These are phyloP conservation scores for Ganaspis sp. DNA, from an alignment of 1,140 invertebrate species.

Conservation along the genomic window DNA sequence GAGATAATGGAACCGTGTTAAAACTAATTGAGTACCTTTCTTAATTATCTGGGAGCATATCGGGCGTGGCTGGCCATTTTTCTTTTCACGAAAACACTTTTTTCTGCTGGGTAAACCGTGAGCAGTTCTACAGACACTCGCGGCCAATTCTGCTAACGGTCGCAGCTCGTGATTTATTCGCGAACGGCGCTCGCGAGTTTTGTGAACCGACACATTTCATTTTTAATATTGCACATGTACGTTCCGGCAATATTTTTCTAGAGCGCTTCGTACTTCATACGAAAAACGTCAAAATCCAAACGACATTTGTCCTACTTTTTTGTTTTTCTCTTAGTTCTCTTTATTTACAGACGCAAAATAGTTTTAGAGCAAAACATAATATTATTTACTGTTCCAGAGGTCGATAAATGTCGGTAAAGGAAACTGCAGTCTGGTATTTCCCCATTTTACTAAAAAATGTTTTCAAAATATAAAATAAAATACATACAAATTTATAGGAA, in stretches of 20 bases:
- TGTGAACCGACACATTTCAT: constrained; percentile 38
- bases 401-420: background rate
- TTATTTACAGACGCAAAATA: background rate
- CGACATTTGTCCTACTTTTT: background rate
- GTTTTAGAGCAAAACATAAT: background rate
- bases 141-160: constrained; percentile 35
- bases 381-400: background rate
- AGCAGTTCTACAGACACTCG: constrained; percentile 30
- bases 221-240: constrained; percentile 37
- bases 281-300: constrained; percentile 4
- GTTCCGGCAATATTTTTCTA: constrained; percentile 19
- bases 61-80: background rate
- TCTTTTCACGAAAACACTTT: constrained; percentile 33
- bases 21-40: background rate
- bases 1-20: background rate
- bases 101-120: constrained; percentile 26
- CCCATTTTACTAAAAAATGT: no score
- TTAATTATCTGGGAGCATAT: background rate
- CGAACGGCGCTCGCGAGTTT: constrained; percentile 31
- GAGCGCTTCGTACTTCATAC: background rate
- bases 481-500: no score
- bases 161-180: constrained; percentile 39
- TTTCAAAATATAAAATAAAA: no score
- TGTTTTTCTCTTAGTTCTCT: background rate
- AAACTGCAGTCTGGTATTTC: no score